A percentile compares a stretch with the other conserved stretches of the same genome.
These are phyloP conservation scores for Himalopsyche tibetana DNA, from an alignment of 2,888 invertebrate genomes.

Conservation along the genomic window DNA sequence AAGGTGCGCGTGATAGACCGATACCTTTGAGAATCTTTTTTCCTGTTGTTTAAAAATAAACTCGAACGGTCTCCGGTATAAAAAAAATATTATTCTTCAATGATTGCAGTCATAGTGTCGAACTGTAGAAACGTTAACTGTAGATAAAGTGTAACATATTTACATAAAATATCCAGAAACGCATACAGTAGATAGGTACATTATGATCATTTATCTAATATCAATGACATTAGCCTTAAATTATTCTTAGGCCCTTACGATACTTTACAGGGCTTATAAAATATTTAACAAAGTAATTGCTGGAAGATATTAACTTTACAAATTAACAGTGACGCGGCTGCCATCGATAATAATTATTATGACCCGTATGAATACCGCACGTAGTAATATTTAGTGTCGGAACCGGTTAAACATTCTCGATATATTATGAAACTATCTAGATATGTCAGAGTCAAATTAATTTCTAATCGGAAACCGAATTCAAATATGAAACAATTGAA, in stretches of 20 bases:
- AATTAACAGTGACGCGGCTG: background rate
- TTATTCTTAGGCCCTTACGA: background rate
- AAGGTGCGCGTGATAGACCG: too few species aligned
- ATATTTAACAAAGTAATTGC: constrained; percentile 2
- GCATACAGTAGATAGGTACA: background rate
- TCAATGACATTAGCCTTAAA: constrained; percentile 2
- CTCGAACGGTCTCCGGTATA: too few species aligned
- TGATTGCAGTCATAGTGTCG: background rate
- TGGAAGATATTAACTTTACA: constrained; percentile 20
- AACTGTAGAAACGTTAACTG: too few species aligned
- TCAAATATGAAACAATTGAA: background rate
- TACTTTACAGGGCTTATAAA: background rate
- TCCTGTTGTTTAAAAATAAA: too few species aligned
- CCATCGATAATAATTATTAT: constrained; percentile 11
- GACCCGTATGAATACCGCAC: background rate
- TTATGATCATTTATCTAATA: background rate
- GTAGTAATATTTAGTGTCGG: background rate
- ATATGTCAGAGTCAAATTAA: constrained; percentile 56
- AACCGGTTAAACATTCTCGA: background rate
- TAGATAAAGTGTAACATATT: background rate
- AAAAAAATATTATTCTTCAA: background rate
- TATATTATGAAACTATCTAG: constrained; percentile 51
- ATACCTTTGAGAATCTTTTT: too few species aligned
- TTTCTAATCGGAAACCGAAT: constrained; percentile 23
- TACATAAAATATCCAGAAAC: background rate